Evolutionary conservation across 2,113 vertebrate species (phyloP).

Genomic region (Siniperca chuatsi): DNA sequence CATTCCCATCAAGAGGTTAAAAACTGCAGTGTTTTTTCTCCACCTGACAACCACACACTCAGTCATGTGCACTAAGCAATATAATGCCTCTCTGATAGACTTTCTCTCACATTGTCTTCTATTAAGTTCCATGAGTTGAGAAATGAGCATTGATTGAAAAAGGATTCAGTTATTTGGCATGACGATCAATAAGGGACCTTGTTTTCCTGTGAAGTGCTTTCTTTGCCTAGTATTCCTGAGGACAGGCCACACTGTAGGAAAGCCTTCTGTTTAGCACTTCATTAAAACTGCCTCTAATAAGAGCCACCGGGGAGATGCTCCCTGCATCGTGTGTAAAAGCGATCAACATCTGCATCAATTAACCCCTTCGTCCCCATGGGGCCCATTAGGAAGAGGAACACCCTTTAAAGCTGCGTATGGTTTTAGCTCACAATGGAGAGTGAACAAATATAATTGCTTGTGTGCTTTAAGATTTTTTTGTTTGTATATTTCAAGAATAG

Average conservation of each 20-base stretch:
- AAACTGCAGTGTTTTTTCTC: constrained; percentile 37
- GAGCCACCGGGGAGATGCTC: constrained; percentile 89
- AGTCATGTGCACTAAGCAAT: constrained; percentile 50
- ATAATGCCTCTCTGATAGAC: constrained; percentile 72
- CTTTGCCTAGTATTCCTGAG: constrained; percentile 77
- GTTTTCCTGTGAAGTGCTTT: constrained; percentile 76
- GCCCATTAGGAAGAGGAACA: constrained; percentile 88
- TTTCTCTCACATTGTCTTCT: constrained; percentile 75
- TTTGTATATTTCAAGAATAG: constrained; percentile 45
- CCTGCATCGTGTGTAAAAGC: constrained; percentile 85
- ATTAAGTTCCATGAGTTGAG: constrained; percentile 80
- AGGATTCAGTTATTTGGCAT: constrained; percentile 81
- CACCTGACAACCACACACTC: constrained; percentile 40
- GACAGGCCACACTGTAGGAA: constrained; percentile 76
- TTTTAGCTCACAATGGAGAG: constrained; percentile 86
- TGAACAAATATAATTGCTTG: constrained; percentile 86
- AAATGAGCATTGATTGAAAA: constrained; percentile 74
- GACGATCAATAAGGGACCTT: constrained; percentile 82
- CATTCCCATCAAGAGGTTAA: constrained; percentile 29
- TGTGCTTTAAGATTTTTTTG: constrained; percentile 64
- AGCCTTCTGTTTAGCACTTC: constrained; percentile 91
- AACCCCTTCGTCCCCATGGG: constrained; percentile 89
- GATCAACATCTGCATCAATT: constrained; percentile 96
- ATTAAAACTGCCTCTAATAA: constrained; percentile 93
- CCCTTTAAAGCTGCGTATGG: constrained; percentile 89